These are phyloP conservation scores for Siniperca scherzeri DNA, from an alignment of 2,797 vertebrate genomes.

Conservation along the genomic window DNA sequence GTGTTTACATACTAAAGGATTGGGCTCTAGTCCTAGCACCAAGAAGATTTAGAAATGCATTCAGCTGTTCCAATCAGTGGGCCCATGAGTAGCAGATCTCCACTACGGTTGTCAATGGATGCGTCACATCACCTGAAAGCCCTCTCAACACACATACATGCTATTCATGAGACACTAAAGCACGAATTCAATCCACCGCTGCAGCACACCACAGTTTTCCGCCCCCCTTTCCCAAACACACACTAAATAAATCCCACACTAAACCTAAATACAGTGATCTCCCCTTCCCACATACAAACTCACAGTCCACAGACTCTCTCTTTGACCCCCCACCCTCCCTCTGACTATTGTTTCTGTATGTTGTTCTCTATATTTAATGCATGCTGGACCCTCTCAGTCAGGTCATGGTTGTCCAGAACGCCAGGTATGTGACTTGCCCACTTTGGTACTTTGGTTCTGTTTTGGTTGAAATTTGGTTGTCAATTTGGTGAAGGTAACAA, in stretches of 20 bases:
- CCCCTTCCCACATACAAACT: conserved; percentile 43
- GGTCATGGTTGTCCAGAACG: conserved; percentile 99
- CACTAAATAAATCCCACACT: conserved; percentile 26
- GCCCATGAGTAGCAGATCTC: conserved; percentile 37
- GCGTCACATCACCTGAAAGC: conserved; percentile 53
- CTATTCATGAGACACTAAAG: conserved; percentile 33
- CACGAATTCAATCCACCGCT: conserved; percentile 46
- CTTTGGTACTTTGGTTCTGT: conserved; percentile 75
- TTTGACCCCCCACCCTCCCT: conserved; percentile 69
- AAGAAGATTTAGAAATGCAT: background rate
- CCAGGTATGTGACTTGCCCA: conserved; percentile 94
- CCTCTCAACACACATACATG: conserved; percentile 45
- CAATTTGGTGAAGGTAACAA: conserved; percentile 67
- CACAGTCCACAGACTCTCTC: conserved; percentile 65
- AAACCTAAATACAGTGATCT: conserved; percentile 24
- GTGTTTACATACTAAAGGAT: background rate
- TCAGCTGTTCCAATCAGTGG: background rate
- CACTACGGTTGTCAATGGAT: conserved; percentile 50
- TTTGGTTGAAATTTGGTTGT: conserved; percentile 74
- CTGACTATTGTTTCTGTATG: conserved; percentile 88
- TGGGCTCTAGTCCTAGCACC: background rate
- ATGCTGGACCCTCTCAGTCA: conserved; percentile 94
- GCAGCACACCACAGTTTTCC: conserved; percentile 50
- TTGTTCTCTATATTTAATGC: conserved; percentile 88
- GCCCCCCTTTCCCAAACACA: conserved; percentile 44